Percentiles rank a stretch among this genome's conserved stretches.
Conservation (phyloP, 2,797 vertebrate genomes). For the Diceros bicornis region DNA sequence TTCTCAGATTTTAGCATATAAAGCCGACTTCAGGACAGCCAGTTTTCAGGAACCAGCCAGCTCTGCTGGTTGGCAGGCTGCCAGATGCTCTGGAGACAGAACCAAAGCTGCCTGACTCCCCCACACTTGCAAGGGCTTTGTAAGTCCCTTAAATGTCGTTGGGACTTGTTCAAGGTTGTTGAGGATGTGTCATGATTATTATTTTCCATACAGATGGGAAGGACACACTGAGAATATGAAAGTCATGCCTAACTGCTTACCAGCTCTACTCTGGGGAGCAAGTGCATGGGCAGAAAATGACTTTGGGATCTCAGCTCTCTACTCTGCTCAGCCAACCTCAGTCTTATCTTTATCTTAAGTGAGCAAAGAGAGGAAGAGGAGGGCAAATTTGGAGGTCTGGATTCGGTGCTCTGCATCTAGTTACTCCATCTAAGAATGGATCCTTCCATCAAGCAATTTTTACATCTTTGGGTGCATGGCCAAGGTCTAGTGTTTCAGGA, state of each 20-base stretch:
- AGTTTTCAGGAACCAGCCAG: neutral
- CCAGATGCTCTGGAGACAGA: neutral
- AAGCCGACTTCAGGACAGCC: neutral
- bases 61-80: neutral
- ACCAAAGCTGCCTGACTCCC: neutral
- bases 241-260: too few relatives aligned
- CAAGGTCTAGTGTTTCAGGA: neutral
- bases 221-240: neutral
- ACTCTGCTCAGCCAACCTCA: neutral
- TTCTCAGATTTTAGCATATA: neutral
- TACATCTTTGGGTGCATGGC: neutral
- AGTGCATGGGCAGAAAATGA: neutral
- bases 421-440: neutral
- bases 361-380: neutral
- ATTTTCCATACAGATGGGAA: slow-evolving; percentile 11
- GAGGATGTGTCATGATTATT: neutral
- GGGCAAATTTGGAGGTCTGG: neutral
- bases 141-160: neutral
- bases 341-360: neutral
- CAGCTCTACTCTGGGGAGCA: neutral
- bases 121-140: neutral
- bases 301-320: neutral
- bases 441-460: neutral
- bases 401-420: neutral
- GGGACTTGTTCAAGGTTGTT: neutral